Evolutionary conservation across 1,140 invertebrate genomes (phyloP).

Genomic region (Pachypeltis micranthus): DNA sequence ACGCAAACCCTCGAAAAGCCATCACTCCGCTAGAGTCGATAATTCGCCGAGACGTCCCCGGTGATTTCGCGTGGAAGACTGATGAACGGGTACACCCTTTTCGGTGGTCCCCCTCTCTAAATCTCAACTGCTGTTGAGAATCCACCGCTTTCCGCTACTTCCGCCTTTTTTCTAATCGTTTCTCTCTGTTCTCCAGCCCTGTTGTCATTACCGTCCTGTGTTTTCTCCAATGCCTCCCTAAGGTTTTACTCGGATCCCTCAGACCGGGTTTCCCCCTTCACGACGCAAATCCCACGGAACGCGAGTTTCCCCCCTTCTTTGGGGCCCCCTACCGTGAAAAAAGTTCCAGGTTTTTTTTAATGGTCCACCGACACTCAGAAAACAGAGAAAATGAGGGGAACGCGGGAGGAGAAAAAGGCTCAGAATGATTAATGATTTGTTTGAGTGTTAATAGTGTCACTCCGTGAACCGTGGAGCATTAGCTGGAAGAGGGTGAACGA

Average conservation of each 20-base stretch:
- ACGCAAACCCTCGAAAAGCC: background rate
- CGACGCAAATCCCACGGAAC: background rate
- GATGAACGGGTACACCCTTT: background rate
- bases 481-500: background rate
- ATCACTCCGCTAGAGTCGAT: background rate
- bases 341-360: background rate
- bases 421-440: constrained; percentile 8
- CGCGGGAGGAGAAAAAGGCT: background rate
- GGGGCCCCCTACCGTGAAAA: background rate
- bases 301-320: background rate
- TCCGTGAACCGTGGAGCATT: constrained; percentile 9
- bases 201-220: background rate
- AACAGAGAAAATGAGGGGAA: background rate
- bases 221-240: background rate
- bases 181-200: background rate
- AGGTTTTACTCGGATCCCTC: background rate
- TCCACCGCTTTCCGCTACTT: too few relatives aligned
- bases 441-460: constrained; percentile 9
- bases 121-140: background rate
- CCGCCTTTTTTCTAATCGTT: background rate
- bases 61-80: background rate
- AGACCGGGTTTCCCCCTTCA: background rate
- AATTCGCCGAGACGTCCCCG: background rate
- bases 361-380: background rate
- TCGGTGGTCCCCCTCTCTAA: background rate